phyloP scores from a whole-genome alignment of 2,888 invertebrate genomes.

The Axea sp. region DNA sequence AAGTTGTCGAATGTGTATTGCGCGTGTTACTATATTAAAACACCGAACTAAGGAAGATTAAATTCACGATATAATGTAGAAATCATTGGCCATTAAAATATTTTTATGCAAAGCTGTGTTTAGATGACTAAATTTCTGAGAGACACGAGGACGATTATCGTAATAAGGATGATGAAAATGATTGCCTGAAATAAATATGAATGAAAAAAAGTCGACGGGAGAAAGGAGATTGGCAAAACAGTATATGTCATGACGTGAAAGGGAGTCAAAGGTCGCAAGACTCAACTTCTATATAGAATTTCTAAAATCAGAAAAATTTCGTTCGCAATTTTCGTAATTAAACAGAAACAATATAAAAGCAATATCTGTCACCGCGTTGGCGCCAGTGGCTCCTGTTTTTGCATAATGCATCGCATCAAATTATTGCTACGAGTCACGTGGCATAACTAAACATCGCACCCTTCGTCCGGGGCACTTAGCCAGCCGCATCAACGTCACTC shows the following conservation, averaged over 20 bases:
- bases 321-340: constrained; percentile 14
- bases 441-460: constrained; percentile 60
- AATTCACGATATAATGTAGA: background rate
- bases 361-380: constrained; percentile 2
- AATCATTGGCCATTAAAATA: background rate
- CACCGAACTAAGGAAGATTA: too few species aligned
- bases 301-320: background rate
- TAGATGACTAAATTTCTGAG: constrained; percentile 23
- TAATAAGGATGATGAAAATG: constrained; percentile 38
- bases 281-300: background rate
- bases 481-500: constrained; percentile 60
- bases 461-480: constrained; percentile 56
- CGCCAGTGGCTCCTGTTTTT: constrained; percentile 39
- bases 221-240: constrained; percentile 42
- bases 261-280: constrained; percentile 23
- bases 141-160: constrained; percentile 39
- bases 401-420: constrained; percentile 57
- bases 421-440: constrained; percentile 51
- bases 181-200: constrained; percentile 31
- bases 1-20: too few species aligned
- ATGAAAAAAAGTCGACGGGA: constrained; percentile 16
- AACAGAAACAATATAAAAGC: too few species aligned
- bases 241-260: constrained; percentile 22
- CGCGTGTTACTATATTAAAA: too few species aligned
- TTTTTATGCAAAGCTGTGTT: background rate